phyloP scores from a whole-genome alignment of 2,113 vertebrate species.

The Mesitornis unicolor region DNA sequence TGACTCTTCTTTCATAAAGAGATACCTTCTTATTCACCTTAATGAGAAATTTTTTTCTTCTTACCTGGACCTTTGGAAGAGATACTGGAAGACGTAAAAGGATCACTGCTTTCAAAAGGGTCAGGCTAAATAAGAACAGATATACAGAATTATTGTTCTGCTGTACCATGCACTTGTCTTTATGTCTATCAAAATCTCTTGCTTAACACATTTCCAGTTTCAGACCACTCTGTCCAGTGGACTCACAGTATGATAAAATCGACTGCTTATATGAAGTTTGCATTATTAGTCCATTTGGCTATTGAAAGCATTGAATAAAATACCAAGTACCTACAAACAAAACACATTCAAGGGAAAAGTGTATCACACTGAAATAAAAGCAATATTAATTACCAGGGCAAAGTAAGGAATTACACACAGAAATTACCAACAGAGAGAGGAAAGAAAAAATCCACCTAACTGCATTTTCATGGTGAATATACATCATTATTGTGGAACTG shows the following conservation, averaged over 20 bases:
- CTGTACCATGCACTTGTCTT: background rate
- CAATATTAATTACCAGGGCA: background rate
- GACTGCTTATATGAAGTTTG: background rate
- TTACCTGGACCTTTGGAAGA: constrained; percentile 91
- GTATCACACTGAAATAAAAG: background rate
- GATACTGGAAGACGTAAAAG: constrained; percentile 83
- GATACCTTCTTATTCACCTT: background rate
- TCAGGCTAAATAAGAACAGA: constrained; percentile 73
- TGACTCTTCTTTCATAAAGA: background rate
- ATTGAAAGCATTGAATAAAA: background rate
- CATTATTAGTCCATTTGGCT: background rate
- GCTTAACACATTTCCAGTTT: background rate
- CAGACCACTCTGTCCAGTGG: background rate
- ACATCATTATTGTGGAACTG: background rate
- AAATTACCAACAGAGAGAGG: background rate
- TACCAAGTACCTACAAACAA: background rate
- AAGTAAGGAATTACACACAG: background rate
- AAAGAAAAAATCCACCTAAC: background rate
- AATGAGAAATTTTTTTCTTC: background rate
- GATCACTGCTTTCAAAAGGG: constrained; percentile 86
- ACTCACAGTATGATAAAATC: background rate
- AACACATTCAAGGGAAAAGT: background rate
- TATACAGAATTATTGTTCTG: background rate
- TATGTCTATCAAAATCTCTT: background rate
- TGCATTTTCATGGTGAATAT: background rate